Evolutionary conservation across 2,113 vertebrate genomes (phyloP).

Genomic region (Passer domesticus): DNA sequence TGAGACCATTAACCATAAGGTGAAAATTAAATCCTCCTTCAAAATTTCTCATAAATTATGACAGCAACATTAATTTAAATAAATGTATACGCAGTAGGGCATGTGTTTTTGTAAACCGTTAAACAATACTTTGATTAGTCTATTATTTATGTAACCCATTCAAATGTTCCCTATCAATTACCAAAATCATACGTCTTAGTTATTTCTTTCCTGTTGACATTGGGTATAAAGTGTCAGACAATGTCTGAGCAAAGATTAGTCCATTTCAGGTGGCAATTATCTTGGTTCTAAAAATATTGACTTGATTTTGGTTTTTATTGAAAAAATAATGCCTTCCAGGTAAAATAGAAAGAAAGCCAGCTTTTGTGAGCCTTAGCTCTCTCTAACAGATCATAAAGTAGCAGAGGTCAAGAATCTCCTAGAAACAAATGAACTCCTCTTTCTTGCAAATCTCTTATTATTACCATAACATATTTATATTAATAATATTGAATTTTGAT

Average conservation of each 20-base stretch:
- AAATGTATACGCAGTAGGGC: slow-evolving; percentile 23
- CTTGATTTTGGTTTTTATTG: slow-evolving; percentile 30
- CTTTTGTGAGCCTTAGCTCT: not conserved
- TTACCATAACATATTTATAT: not conserved
- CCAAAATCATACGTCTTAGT: slow-evolving; percentile 47
- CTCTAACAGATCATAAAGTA: not conserved
- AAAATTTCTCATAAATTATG: slow-evolving; percentile 45
- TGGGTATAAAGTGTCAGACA: slow-evolving; percentile 27
- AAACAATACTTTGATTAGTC: slow-evolving; percentile 56
- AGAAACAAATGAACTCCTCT: not conserved
- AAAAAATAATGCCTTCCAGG: slow-evolving; percentile 30
- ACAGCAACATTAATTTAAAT: slow-evolving; percentile 55
- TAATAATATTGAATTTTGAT: not conserved
- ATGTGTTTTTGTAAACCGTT: not conserved
- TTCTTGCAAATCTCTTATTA: not conserved
- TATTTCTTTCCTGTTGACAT: slow-evolving; percentile 41
- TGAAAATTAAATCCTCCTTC: slow-evolving; percentile 52
- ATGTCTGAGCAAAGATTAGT: slow-evolving; percentile 14
- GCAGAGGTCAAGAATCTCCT: slow-evolving; percentile 8
- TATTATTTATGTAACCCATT: slow-evolving; percentile 63
- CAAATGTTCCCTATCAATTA: slow-evolving; percentile 52
- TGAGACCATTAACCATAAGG: slow-evolving; percentile 38
- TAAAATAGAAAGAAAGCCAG: not conserved
- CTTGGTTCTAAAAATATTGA: slow-evolving; percentile 60
- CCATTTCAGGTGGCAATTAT: slow-evolving; percentile 38